Evolutionary conservation across 1,140 invertebrate species (phyloP), one percentile per base, ranked within the genome.

Genomic region (Bombus confusus): DNA sequence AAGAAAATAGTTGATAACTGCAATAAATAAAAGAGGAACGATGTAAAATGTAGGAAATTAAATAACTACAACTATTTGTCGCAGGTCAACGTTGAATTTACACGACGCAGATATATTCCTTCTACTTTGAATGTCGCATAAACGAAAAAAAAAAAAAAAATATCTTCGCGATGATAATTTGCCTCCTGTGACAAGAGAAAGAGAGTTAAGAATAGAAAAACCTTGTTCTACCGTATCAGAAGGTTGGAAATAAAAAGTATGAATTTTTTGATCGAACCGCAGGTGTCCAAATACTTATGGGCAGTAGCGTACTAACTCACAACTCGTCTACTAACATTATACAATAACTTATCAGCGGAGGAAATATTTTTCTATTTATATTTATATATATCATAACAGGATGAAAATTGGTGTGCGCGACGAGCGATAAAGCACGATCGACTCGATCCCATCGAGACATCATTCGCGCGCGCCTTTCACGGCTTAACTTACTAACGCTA

Each of bases 401-500:
- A 31, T 66, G 77, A 66, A 43, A 79, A 66, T 25, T 15, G 25
- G 34, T 39, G 10, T 39, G 62, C 59, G 18, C 31, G 13, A 87
- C 37, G 22, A 37, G 77, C 39, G 47, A 74, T 43, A 41, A 73
- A 37, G 62, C 6, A 39, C 9, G 75, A 57, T 66, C 66, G 28
- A 62, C 34, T 87, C 64, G 43, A 52, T 84, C n/a, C 71, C 37
- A 77, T 87, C 76, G 69, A 43, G 37, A 69, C 71, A 34, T 86
- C 31, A 74, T 78, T 78, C 74, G 64, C 64, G 68, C 71, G 81
- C 86, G 68, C 66, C 59, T 78, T 78, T 41, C 43, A 75, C 41
- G 78, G 79, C 88, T 93, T 93, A 93, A 92, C 91, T 93, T 92
- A 92, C 91, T 93, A 93, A 83, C 72, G 80, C 89, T 92, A 93